These are phyloP conservation scores for Mercenaria mercenaria DNA, from an alignment of 1,140 invertebrate species.

Conservation along the genomic window DNA sequence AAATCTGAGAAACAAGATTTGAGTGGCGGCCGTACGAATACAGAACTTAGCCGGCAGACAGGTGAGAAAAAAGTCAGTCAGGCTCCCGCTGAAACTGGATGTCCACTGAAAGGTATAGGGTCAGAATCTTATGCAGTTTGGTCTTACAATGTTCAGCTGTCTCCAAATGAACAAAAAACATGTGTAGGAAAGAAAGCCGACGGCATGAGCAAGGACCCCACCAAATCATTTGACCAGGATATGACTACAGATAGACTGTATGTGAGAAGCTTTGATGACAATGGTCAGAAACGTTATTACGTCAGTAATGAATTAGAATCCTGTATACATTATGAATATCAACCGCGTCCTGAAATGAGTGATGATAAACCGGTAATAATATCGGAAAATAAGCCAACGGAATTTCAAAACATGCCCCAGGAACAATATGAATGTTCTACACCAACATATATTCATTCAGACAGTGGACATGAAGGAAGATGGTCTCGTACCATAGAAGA, in stretches of 20 bases:
- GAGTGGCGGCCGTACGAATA: no score
- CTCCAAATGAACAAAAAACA: neutral
- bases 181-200: neutral
- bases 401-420: no score
- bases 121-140: neutral
- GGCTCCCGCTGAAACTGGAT: neutral
- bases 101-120: neutral
- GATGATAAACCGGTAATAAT: neutral
- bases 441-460: no score
- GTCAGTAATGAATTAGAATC: neutral
- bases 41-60: no score
- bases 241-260: neutral
- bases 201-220: no score
- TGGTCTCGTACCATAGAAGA: neutral
- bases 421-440: no score
- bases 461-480: no score
- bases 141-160: neutral
- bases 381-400: no score
- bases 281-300: neutral
- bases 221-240: neutral
- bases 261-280: neutral
- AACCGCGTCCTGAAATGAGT: neutral
- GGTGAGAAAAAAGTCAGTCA: neutral
- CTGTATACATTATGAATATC: neutral
- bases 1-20: no score